phyloP scores from a whole-genome alignment of 2,113 vertebrate genomes.

The Myiozetetes cayanensis region DNA sequence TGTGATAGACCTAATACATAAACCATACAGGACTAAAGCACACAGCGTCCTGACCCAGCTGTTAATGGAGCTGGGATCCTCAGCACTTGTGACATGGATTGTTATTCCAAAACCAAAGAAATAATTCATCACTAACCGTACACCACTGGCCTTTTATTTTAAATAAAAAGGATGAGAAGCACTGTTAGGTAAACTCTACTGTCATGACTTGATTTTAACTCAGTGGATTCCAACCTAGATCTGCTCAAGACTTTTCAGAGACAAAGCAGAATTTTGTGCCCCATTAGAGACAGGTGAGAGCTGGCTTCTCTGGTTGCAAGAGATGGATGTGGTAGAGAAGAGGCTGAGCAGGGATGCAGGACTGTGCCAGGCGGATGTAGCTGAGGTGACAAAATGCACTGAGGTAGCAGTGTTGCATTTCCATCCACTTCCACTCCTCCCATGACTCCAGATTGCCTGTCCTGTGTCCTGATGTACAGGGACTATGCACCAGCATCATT shows the following conservation, averaged over 20 bases:
- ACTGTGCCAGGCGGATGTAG: not conserved
- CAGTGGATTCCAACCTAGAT: not conserved
- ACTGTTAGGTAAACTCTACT: not conserved
- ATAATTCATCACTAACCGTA: not conserved
- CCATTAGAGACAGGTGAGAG: not conserved
- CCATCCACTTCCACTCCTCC: not conserved
- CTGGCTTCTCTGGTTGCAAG: not conserved
- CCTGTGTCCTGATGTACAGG: rapidly evolving
- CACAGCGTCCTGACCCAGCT: not conserved
- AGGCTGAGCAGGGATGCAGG: not conserved
- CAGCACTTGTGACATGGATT: not conserved
- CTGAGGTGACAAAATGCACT: not conserved
- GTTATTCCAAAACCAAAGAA: not conserved
- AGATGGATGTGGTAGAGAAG: rapidly evolving
- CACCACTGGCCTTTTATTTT: not conserved
- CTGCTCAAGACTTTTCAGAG: not conserved
- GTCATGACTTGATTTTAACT: not conserved
- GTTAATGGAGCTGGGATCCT: not conserved
- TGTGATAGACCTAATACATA: not conserved
- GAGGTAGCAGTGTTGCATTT: not conserved
- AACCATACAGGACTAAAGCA: not conserved
- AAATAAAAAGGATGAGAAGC: not conserved
- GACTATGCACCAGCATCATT: not conserved
- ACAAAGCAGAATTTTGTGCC: not conserved
- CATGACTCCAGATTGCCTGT: not conserved